These are phyloP conservation scores for Selenia dentaria DNA, from an alignment of 2,888 invertebrate species.

Conservation along the genomic window DNA sequence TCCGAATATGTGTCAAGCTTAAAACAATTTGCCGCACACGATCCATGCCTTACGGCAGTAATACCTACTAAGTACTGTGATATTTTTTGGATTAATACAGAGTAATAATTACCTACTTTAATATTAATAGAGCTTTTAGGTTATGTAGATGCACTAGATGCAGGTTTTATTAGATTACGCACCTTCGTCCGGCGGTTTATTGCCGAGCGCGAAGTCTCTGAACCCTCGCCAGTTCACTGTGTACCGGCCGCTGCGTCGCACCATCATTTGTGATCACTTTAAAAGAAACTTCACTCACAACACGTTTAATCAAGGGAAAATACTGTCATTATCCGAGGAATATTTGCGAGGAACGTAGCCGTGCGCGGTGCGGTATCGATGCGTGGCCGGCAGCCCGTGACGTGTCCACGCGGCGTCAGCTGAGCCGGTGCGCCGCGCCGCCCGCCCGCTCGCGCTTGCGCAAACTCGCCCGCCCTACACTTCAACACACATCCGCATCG, in stretches of 20 bases:
- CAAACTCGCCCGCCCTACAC: constrained; percentile 54
- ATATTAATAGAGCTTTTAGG: constrained; percentile 43
- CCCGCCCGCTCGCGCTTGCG: constrained; percentile 63
- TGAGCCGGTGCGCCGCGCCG: constrained; percentile 69
- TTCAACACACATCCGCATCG: constrained; percentile 17
- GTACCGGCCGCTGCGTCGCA: constrained; percentile 79
- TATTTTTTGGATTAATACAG: not conserved
- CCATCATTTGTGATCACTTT: constrained; percentile 67
- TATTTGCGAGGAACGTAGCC: constrained; percentile 42
- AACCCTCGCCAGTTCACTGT: constrained; percentile 82
- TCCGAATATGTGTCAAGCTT: too few species aligned
- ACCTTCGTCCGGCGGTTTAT: constrained; percentile 80
- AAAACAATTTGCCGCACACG: constrained; percentile 3
- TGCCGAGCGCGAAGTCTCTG: constrained; percentile 73
- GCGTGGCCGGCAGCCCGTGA: constrained; percentile 64
- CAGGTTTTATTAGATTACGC: constrained; percentile 42
- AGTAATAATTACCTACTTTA: not conserved
- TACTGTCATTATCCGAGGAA: constrained; percentile 47
- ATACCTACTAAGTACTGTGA: not conserved
- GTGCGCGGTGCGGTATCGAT: constrained; percentile 60
- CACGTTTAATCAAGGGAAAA: constrained; percentile 45
- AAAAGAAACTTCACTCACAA: constrained; percentile 29
- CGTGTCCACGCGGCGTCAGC: constrained; percentile 69
- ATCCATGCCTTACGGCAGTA: constrained; percentile 3
- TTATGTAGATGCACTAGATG: constrained; percentile 46